phyloP scores from a whole-genome alignment of 2,797 vertebrate genomes.

The Coreius guichenoti region DNA sequence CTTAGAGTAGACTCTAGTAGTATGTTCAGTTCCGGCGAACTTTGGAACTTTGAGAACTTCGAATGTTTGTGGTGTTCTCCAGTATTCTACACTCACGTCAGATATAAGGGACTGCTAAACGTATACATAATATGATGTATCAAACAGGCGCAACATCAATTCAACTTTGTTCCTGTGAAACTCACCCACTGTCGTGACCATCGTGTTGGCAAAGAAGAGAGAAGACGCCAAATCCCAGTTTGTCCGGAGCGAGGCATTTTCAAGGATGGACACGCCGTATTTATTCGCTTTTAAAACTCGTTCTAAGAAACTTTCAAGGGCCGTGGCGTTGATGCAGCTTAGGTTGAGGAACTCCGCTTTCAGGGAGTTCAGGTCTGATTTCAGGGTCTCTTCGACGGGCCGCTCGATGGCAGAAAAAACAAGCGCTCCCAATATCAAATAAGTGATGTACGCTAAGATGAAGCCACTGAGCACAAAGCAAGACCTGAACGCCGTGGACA shows the following conservation, averaged over 20 bases:
- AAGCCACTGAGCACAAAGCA: constrained; percentile 79
- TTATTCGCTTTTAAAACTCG: constrained; percentile 81
- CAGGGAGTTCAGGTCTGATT: constrained; percentile 76
- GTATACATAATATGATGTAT: background rate
- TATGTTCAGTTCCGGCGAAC: background rate
- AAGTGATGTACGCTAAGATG: constrained; percentile 78
- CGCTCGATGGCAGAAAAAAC: constrained; percentile 87
- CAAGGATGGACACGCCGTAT: constrained; percentile 81
- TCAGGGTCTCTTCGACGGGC: constrained; percentile 82
- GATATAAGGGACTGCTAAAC: background rate
- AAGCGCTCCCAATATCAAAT: constrained; percentile 86
- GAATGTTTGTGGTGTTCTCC: background rate
- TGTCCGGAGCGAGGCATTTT: constrained; percentile 72
- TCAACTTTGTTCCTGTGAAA: constrained; percentile 28
- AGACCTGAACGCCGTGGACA: constrained; percentile 72
- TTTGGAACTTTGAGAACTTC: constrained; percentile 8
- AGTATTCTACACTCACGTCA: background rate
- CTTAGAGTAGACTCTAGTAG: background rate
- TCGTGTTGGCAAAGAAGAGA: constrained; percentile 90
- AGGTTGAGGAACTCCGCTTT: constrained; percentile 79
- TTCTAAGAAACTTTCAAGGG: constrained; percentile 81
- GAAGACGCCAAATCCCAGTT: constrained; percentile 90
- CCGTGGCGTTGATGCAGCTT: constrained; percentile 80
- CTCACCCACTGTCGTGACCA: constrained; percentile 93
- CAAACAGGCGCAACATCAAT: background rate